These are phyloP conservation scores for Colletes gigas DNA, from an alignment of 1,140 invertebrate species.

Conservation along the genomic window DNA sequence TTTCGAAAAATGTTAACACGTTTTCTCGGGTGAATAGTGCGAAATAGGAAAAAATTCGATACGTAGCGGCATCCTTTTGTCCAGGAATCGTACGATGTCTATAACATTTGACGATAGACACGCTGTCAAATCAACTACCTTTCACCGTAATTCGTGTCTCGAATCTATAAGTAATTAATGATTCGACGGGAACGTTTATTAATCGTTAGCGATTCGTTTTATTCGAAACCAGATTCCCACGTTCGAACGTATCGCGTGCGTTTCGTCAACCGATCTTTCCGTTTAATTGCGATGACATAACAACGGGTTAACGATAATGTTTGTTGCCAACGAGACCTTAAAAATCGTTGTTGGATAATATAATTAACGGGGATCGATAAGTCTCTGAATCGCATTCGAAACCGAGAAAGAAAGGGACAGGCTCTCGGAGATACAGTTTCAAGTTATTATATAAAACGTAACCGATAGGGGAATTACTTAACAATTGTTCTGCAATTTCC, in stretches of 20 bases:
- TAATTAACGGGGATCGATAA: slow-evolving; percentile 32
- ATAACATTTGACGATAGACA: background rate
- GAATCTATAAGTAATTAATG: background rate
- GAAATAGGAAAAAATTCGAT: too few relatives aligned
- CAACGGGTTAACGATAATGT: background rate
- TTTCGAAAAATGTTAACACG: too few relatives aligned
- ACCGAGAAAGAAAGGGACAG: background rate
- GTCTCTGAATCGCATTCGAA: background rate
- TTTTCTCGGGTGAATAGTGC: too few relatives aligned
- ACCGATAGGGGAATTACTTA: slow-evolving; percentile 19
- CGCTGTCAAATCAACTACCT: slow-evolving; percentile 6
- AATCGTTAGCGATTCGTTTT: background rate
- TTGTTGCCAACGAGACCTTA: background rate
- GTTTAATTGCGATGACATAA: background rate
- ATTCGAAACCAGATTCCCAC: background rate
- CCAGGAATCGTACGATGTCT: too few relatives aligned
- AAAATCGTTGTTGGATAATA: background rate
- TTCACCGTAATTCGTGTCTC: slow-evolving; percentile 3
- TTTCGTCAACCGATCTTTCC: background rate
- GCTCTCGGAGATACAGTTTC: background rate
- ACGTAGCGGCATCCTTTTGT: too few relatives aligned
- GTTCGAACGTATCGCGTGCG: too few relatives aligned
- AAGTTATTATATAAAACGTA: slow-evolving; percentile 28
- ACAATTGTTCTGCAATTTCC: slow-evolving; percentile 19
- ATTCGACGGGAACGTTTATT: slow-evolving; percentile 4